Conservation (phyloP, 2,888 invertebrate species). For the Alsophila aescularia region DNA sequence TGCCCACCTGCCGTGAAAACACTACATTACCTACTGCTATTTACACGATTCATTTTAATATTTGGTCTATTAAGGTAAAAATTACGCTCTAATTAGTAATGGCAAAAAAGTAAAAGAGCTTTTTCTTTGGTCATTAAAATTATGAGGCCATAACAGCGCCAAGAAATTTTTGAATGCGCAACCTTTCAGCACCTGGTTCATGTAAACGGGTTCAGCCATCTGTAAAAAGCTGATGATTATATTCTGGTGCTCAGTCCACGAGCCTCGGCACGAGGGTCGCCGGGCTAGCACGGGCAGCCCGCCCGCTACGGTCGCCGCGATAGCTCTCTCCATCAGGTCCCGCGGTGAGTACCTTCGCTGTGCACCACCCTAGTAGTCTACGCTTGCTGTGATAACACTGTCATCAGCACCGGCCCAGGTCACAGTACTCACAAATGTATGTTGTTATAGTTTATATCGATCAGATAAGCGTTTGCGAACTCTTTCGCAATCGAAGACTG, state of each 20-base stretch:
- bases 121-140: no score
- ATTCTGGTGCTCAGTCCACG: conserved; percentile 34
- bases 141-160: no score
- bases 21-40: conserved; percentile 37
- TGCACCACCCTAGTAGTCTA: background rate
- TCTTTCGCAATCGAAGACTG: conserved; percentile 17
- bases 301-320: conserved; percentile 66
- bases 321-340: conserved; percentile 75
- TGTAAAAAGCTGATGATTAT: background rate
- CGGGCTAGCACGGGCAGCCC: conserved; percentile 27
- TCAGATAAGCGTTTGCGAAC: conserved; percentile 8
- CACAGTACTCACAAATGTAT: conserved; percentile 3
- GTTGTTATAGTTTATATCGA: conserved; percentile 15
- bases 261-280: conserved; percentile 24
- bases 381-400: background rate
- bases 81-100: background rate
- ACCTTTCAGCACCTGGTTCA: background rate
- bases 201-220: background rate
- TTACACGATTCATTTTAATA: conserved; percentile 6
- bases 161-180: no score
- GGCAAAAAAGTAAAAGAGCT: no score
- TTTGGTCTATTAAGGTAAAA: background rate
- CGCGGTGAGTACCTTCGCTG: conserved; percentile 66
- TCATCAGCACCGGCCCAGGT: conserved; percentile 8
- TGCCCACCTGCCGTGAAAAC: conserved; percentile 59